Percentiles rank a stretch among this genome's conserved stretches.
These are phyloP conservation scores for Wasmannia auropunctata DNA, from an alignment of 1,140 invertebrate genomes.

Conservation along the genomic window DNA sequence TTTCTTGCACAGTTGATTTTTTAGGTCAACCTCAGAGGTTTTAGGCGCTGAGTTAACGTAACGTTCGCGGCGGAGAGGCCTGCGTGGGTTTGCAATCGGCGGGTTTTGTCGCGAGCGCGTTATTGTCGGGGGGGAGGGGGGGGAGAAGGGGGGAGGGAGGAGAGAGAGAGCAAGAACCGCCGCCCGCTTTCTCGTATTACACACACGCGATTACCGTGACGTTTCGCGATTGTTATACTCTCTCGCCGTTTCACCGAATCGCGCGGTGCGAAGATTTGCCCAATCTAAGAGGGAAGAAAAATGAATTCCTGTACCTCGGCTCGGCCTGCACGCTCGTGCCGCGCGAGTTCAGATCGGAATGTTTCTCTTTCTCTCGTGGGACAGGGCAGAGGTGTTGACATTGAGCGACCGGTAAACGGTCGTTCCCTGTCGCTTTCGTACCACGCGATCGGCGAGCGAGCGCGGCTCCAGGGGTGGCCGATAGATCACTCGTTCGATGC, in stretches of 20 bases:
- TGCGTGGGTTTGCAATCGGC: neutral
- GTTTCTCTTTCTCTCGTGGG: neutral
- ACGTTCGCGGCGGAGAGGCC: neutral
- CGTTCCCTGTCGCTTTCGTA: constrained; percentile 65
- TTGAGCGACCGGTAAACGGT: constrained; percentile 33
- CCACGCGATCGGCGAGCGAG: constrained; percentile 65
- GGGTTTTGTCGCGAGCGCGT: constrained; percentile 23
- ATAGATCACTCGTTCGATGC: constrained; percentile 26
- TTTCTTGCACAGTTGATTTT: constrained; percentile 24
- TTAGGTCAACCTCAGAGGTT: constrained; percentile 16
- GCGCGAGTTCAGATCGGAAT: neutral
- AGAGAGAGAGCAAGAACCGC: constrained; percentile 4
- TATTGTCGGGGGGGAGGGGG: too few species aligned
- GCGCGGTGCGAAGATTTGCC: constrained; percentile 11
- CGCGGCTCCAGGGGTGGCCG: neutral
- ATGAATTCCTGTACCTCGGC: neutral
- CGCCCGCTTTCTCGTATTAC: constrained; percentile 56
- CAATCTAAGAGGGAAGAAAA: neutral
- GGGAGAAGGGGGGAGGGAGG: too few species aligned
- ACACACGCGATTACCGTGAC: constrained; percentile 37
- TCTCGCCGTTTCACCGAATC: constrained; percentile 39
- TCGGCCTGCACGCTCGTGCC: neutral
- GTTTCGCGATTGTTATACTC: constrained; percentile 52
- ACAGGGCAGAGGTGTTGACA: neutral
- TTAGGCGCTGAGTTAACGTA: neutral